These are phyloP conservation scores for Ormyrus pomaceus DNA, from an alignment of 2,888 invertebrate species.

Conservation along the genomic window DNA sequence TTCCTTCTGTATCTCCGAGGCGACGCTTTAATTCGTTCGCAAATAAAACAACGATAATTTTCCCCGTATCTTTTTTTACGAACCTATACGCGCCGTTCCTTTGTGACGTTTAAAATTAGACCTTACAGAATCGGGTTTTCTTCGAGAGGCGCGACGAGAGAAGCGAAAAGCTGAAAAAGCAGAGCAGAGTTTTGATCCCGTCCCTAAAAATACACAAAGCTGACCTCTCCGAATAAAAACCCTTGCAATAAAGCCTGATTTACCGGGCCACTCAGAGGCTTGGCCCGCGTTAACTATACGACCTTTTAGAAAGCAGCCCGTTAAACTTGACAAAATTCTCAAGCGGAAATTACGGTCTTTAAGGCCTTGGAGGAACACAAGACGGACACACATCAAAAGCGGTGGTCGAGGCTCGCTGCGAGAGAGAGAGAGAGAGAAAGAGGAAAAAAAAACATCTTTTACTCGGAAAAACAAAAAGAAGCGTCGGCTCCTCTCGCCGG, in stretches of 20 bases:
- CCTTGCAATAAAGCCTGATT: slow-evolving; percentile 1
- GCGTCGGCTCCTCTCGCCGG: slow-evolving; percentile 40
- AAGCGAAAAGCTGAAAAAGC: no score
- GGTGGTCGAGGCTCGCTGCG: no score
- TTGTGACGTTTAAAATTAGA: no score
- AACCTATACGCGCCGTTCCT: no score
- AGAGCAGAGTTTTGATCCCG: no score
- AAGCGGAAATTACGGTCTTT: slow-evolving; percentile 35
- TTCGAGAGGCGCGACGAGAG: no score
- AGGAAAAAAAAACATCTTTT: slow-evolving; percentile 17
- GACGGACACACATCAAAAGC: not conserved
- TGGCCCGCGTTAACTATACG: slow-evolving; percentile 6
- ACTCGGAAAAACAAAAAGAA: slow-evolving; percentile 51
- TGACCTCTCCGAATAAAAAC: not conserved
- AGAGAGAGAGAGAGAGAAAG: not conserved
- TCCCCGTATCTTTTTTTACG: not conserved
- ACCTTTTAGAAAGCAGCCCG: slow-evolving; percentile 41
- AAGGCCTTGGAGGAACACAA: slow-evolving; percentile 39
- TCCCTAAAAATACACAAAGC: no score
- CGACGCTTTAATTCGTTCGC: slow-evolving; percentile 7
- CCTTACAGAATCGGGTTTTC: no score
- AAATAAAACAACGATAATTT: not conserved
- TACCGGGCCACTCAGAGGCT: not conserved
- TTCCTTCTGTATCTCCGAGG: not conserved
- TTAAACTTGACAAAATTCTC: slow-evolving; percentile 42